phyloP scores from a whole-genome alignment of 2,888 invertebrate species.

The Drosophila siamana region DNA sequence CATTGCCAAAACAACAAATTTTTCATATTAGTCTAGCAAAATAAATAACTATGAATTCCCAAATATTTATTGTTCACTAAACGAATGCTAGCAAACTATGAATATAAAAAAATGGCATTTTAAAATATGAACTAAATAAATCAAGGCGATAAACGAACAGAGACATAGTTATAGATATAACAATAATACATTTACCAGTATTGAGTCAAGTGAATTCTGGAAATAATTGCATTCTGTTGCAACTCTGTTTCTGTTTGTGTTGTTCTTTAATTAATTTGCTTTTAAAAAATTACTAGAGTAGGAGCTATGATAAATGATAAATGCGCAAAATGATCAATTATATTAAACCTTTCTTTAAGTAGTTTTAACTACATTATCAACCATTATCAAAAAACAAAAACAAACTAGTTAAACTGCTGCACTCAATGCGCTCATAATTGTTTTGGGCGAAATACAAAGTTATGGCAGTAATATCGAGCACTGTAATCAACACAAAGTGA shows the following conservation, averaged over 20 bases:
- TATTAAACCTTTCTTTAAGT: too few relatives aligned
- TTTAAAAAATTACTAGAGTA: too few relatives aligned
- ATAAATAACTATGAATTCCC: too few relatives aligned
- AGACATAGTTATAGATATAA: neutral
- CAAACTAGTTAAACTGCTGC: neutral
- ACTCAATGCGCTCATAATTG: slow-evolving; percentile 5
- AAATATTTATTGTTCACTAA: neutral
- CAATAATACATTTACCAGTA: too few relatives aligned
- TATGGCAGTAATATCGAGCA: slow-evolving; percentile 56
- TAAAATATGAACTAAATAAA: neutral
- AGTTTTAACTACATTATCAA: too few relatives aligned
- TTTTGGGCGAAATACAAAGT: slow-evolving; percentile 44
- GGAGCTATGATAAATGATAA: too few relatives aligned
- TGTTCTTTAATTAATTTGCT: too few relatives aligned
- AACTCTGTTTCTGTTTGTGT: too few relatives aligned
- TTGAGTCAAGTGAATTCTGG: too few relatives aligned
- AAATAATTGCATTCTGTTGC: too few relatives aligned
- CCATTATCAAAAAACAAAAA: neutral
- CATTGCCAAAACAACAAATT: neutral
- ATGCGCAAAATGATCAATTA: too few relatives aligned
- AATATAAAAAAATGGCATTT: neutral
- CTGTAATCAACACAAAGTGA: slow-evolving; percentile 30
- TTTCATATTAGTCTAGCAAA: neutral
- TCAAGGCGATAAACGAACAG: neutral
- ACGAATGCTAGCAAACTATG: neutral